Evolutionary conservation across 1,140 invertebrate species (phyloP).

Genomic region (Anastrepha ludens): DNA sequence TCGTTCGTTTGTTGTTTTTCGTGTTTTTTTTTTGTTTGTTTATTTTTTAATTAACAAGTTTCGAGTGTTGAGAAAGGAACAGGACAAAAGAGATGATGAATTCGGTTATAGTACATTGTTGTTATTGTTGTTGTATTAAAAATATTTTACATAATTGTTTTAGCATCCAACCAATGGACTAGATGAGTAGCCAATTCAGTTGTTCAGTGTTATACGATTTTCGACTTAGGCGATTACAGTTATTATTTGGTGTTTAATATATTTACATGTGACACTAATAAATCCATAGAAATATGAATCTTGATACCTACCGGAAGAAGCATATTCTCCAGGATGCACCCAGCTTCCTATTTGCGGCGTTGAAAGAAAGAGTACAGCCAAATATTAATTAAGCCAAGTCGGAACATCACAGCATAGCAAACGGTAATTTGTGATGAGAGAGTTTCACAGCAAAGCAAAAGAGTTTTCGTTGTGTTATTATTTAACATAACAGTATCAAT

Average conservation of each 20-base stretch:
- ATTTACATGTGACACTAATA: slow-evolving; percentile 74
- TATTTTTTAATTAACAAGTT: slow-evolving; percentile 17
- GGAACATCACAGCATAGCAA: neutral
- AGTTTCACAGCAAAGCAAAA: slow-evolving; percentile 9
- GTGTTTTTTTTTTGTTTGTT: neutral
- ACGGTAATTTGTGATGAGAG: neutral
- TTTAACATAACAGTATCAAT: slow-evolving; percentile 13
- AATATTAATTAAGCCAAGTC: neutral
- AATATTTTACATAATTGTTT: slow-evolving; percentile 35
- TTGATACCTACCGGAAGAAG: slow-evolving; percentile 92
- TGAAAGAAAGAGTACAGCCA: neutral
- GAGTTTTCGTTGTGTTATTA: neutral
- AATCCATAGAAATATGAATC: slow-evolving; percentile 70
- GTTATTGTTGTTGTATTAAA: slow-evolving; percentile 30
- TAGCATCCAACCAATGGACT: slow-evolving; percentile 5
- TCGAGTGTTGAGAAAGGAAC: slow-evolving; percentile 43
- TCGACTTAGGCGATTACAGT: slow-evolving; percentile 33
- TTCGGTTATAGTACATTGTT: neutral
- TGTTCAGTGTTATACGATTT: neutral
- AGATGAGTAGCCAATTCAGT: slow-evolving; percentile 40
- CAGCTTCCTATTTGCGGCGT: slow-evolving; percentile 85
- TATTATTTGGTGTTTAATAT: slow-evolving; percentile 70
- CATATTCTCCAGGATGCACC: slow-evolving; percentile 99
- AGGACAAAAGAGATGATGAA: slow-evolving; percentile 57
- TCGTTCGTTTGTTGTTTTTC: slow-evolving; percentile 57